Base-by-base conservation (phyloP, 1,140 invertebrate genomes). In the Drosophila truncata region DNA sequence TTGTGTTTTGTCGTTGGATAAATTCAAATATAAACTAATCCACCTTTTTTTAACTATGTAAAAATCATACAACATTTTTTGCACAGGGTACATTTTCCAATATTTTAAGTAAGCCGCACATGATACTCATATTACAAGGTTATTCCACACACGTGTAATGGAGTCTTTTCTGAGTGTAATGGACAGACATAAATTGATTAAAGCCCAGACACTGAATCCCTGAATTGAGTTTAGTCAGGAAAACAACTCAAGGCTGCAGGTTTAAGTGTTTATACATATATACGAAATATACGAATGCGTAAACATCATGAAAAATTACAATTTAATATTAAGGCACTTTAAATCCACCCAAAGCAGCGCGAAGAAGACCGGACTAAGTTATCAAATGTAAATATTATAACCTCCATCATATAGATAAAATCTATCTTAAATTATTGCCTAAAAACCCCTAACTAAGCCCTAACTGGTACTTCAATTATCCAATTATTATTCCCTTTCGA, bases 401-500 rank as follows among this genome's bases (percentile, higher is more conserved):
- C n/a, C n/a, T n/a, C n/a, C n/a, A n/a, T n/a, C n/a, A n/a, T n/a
- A n/a, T n/a, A n/a, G n/a, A n/a, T n/a, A n/a, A n/a, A n/a, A n/a
- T n/a, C n/a, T n/a, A n/a, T n/a, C 31, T 4, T 25, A 37, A 42
- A 23, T 14, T 18, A 14, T 25, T 10, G 14, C 14, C 29, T 2
- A 6, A 23, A 8, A 11, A 25, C 14, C 8, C 18, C 10, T 13
- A 16, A 58, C 29, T 59, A 8, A 4, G 7, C 11, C 7, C 8
- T 14, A 42, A 41, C 13, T 29, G 18, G 9, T 0, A 35, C 20
- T 23, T 23, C 20, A 54, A 54, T 54, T 31, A 55, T 49, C 58
- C 63, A 62, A 81, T 81, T 58, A 44, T 27, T 59, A 52, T 44
- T 11, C 33, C 14, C 11, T 37, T 55, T 57, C 59, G 59, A 44